A percentile compares a stretch with the other conserved stretches of the same genome.
Evolutionary conservation across 2,888 invertebrate genomes (phyloP).

Genomic region (Coremacera marginata): DNA sequence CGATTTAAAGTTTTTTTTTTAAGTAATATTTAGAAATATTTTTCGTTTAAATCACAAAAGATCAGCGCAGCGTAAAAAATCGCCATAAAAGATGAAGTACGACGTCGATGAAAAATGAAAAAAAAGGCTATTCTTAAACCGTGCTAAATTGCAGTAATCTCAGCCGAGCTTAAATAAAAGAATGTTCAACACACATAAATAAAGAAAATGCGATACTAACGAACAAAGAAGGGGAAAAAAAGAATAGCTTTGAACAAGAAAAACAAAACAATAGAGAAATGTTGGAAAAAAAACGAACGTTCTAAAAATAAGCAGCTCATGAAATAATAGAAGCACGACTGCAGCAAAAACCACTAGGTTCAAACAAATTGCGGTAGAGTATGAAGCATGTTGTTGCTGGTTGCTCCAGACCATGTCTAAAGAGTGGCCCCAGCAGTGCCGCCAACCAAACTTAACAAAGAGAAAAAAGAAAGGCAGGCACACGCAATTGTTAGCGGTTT

Average conservation of each 20-base stretch:
- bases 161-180: neutral
- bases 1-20: neutral
- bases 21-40: constrained; percentile 11
- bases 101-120: neutral
- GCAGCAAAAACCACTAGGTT: constrained; percentile 9
- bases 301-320: constrained; percentile 25
- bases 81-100: neutral
- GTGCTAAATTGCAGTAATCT: constrained; percentile 3
- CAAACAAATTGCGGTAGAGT: constrained; percentile 12
- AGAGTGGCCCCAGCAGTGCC: neutral
- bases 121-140: neutral
- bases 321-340: constrained; percentile 28
- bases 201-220: neutral
- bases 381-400: neutral
- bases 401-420: constrained; percentile 20
- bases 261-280: neutral
- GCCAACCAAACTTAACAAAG: neutral
- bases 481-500: neutral
- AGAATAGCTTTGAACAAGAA: neutral
- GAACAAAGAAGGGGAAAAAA: neutral
- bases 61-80: neutral
- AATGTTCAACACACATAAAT: neutral
- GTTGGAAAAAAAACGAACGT: neutral
- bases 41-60: neutral
- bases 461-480: neutral